Evolutionary conservation across 2,888 invertebrate species (phyloP).

Genomic region (Meghimatium bilineatum): DNA sequence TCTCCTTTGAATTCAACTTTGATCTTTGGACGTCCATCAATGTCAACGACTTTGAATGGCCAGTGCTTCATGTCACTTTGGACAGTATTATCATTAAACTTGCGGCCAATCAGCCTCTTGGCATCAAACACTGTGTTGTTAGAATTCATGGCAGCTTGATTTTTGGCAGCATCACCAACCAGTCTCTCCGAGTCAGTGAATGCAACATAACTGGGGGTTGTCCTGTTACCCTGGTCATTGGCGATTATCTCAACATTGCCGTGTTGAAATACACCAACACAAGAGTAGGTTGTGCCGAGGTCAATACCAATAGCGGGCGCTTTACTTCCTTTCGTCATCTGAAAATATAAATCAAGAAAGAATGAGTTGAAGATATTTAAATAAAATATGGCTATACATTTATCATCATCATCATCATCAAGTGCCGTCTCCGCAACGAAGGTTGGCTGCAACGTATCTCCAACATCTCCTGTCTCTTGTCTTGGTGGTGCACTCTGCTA

Average conservation of each 20-base stretch:
- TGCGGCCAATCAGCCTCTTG: constrained; percentile 68
- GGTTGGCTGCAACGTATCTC: too few relatives aligned
- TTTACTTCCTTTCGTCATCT: constrained; percentile 45
- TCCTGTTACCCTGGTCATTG: constrained; percentile 25
- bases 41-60: constrained; percentile 57
- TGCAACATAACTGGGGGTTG: constrained; percentile 28
- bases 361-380: not conserved
- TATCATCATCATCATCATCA: too few relatives aligned
- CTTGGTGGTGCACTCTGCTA: too few relatives aligned
- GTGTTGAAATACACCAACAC: constrained; percentile 20
- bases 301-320: constrained; percentile 78
- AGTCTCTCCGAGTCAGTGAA: constrained; percentile 12
- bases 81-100: constrained; percentile 62
- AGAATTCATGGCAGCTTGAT: constrained; percentile 83
- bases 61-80: constrained; percentile 60
- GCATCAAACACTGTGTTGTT: constrained; percentile 82
- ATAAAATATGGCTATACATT: too few relatives aligned
- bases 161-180: constrained; percentile 70
- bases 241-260: constrained; percentile 26
- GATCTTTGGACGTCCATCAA: constrained; percentile 66
- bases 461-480: too few relatives aligned
- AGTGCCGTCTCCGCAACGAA: too few relatives aligned
- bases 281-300: constrained; percentile 17
- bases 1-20: constrained; percentile 84
- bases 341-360: not conserved